Evolutionary conservation across 1,140 invertebrate genomes (phyloP), one percentile per base, ranked within the genome.

Genomic region (Anoplolepis gracilipes): DNA sequence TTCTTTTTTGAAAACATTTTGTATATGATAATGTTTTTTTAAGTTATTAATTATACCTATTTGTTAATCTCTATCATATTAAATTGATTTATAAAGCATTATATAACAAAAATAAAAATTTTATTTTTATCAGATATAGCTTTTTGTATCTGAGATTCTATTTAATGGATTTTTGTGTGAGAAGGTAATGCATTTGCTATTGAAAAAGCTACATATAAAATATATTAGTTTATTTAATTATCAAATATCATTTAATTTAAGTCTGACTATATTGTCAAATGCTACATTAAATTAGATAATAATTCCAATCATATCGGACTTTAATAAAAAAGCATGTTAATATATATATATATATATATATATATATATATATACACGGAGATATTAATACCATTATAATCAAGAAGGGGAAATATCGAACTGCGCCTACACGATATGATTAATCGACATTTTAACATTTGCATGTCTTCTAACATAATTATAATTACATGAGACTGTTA

Each of bases 401-500:
- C 33, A 19, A 73, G 67, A 73, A 73, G 62, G 78, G 25, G 25
- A 72, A 73, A 73, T 81, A 81, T 82, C 78, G 55, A 82, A 6
- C 25, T n/a, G 19, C 36, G 8, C 67, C 67, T 28, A 82, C 78
- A 65, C 49, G 25, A 30, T 57, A 25, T 25, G 25, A 67, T 33
- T 79, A 79, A 82, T 82, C 53, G 42, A 46, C 10, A 36, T 72
- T 59, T 72, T 55, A 69, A 16, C n/a, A 33, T 13, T 25, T 33
- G n/a, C 25, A 42, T 13, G 2, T 78, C n/a, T 59, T 57, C 22
- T 39, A n/a, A n/a, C n/a, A 39, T 2, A 25, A 59, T 1, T n/a
- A 49, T 81, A 70, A 72, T 81, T 70, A 72, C 30, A 55, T 13
- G 7, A 57, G 65, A 25, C 28, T 79, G 28, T 79, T 30, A 33